Base-by-base conservation (phyloP, 2,113 vertebrate genomes). In the Furnarius figulus region DNA sequence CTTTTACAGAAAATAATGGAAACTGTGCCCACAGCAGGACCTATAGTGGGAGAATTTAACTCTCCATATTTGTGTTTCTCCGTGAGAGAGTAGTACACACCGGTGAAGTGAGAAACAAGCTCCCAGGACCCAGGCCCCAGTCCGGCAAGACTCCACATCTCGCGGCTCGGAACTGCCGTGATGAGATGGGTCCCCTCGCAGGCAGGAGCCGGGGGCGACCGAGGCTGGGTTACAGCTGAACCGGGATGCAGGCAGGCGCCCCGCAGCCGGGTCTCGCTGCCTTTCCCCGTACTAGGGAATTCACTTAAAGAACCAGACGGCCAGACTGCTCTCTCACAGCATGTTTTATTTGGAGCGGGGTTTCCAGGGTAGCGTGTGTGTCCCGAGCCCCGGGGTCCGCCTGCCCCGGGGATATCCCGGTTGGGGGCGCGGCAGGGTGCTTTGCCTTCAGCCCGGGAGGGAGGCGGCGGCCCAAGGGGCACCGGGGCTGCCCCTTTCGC, bases 291-390 rank as follows among this genome's bases (percentile, higher is more conserved):
- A 31, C 31, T 67, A 33, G 78, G 50, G 73, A 67, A 68, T 3
- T 80, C 20, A 24, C 58, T 78, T 27, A 80, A 95, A 95, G 77
- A 97, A 95, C 28, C 81, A 93, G 70, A 39, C 94, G 53, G 44
- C 66, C 85, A 94, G 79, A 56, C 76, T 76, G 56, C 88, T 92
- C 68, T 95, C 89, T 88, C 58, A 82, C 80, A 92, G 92, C 93
- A 93, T 40, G 68, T 77, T 97, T 98, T 98, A 98, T 98, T 98
- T 94, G 96, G 94, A 89, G 95, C 83, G 66, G 88, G 94, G 87
- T 49, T 97, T 95, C 88, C 91, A 88, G 91, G 91, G 66, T 83
- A 89, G 80, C 12, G 22, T 37, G 8, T 22, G 21, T 42, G 40
- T 47, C 46, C 89, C 49, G 11, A 86, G 10, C 39, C 47, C 56